Conservation (phyloP, 2,113 vertebrate genomes). For the Hiodon tergisus region DNA sequence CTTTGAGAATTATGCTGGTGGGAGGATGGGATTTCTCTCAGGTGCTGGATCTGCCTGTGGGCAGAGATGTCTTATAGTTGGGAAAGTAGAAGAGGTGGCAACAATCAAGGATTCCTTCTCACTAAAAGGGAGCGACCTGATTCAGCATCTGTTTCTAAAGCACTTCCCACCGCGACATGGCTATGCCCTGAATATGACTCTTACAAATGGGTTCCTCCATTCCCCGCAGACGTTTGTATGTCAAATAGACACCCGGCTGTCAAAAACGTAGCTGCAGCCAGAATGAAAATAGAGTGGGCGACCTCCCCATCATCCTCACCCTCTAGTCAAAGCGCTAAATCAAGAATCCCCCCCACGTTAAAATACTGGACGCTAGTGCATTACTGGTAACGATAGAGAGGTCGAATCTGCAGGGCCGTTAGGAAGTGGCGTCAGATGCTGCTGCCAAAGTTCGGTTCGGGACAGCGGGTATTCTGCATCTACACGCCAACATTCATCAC, state of each 20-base stretch:
- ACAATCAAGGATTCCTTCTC: conserved; percentile 34
- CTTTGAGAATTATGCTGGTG: not conserved
- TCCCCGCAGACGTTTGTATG: conserved; percentile 3
- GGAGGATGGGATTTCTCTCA: not conserved
- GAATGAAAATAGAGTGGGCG: not conserved
- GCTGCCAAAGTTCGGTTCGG: too few species aligned
- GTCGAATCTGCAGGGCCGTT: too few species aligned
- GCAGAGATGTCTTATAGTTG: conserved; percentile 5
- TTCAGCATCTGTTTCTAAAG: conserved; percentile 36
- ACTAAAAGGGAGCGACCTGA: conserved; percentile 40
- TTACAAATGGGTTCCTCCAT: conserved; percentile 1
- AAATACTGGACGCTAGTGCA: too few species aligned
- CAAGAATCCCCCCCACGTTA: too few species aligned
- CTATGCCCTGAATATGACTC: conserved; percentile 14
- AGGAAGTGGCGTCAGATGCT: too few species aligned
- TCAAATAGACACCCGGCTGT: not conserved
- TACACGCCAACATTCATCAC: too few species aligned
- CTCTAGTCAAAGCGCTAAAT: not conserved
- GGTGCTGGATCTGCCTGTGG: conserved; percentile 7
- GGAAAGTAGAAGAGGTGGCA: conserved; percentile 18
- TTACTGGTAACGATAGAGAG: too few species aligned
- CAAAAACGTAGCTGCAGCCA: not conserved
- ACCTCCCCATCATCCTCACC: not conserved
- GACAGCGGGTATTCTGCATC: too few species aligned
- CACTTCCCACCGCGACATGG: not conserved